These are phyloP conservation scores for roundworm (Caenorhabditis elegans) DNA, from an alignment of 1,140 invertebrate genomes.

Conservation along the genomic window DNA sequence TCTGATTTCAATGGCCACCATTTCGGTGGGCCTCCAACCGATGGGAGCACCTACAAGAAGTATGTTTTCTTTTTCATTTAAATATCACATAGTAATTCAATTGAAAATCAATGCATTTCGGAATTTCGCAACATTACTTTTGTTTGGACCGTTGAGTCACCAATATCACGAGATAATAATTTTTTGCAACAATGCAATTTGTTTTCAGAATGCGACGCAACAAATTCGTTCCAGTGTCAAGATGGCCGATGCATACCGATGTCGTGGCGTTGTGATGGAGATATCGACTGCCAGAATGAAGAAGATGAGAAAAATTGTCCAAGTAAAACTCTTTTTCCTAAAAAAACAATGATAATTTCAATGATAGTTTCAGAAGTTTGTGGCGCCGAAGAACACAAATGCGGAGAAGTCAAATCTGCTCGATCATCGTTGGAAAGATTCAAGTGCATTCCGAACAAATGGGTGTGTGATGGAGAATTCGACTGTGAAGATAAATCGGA, in stretches of 20 bases:
- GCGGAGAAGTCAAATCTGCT: background rate
- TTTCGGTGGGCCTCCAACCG: background rate
- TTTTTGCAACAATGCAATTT: background rate
- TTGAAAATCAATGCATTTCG: background rate
- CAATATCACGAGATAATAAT: background rate
- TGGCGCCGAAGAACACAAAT: conserved; percentile 33
- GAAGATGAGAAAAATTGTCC: conserved; percentile 73
- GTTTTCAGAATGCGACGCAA: conserved; percentile 27
- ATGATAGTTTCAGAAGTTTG: conserved; percentile 22
- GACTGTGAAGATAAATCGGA: conserved; percentile 81
- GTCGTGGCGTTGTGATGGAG: conserved; percentile 79
- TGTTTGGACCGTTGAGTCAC: background rate
- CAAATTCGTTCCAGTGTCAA: conserved; percentile 8
- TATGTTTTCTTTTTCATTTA: background rate
- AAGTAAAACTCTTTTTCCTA: background rate
- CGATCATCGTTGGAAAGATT: background rate
- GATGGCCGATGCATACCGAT: conserved; percentile 73
- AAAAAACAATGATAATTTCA: background rate
- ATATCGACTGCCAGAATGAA: conserved; percentile 78
- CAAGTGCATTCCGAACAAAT: conserved; percentile 75
- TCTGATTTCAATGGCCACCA: background rate
- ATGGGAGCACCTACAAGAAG: background rate
- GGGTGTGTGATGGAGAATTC: conserved; percentile 79
- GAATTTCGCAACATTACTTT: background rate
- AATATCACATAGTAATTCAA: too few relatives aligned